Conservation (phyloP, 2,888 invertebrate species). For the Microplitis deprimator region DNA sequence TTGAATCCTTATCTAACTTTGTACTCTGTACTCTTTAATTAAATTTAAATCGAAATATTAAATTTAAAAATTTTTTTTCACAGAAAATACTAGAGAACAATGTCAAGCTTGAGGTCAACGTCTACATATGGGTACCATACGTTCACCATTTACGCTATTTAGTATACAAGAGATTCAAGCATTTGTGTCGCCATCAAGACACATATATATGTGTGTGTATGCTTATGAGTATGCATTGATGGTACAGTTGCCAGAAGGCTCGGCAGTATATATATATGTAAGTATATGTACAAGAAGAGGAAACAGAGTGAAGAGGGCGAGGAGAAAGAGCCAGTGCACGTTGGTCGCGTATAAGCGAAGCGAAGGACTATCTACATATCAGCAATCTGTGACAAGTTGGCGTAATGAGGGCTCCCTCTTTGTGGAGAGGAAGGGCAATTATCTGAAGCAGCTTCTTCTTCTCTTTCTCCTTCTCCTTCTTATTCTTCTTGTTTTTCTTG, state of each 20-base stretch:
- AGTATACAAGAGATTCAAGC: neutral
- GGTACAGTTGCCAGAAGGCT: slow-evolving; percentile 11
- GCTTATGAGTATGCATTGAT: neutral
- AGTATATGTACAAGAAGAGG: neutral
- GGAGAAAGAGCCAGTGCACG: slow-evolving; percentile 24
- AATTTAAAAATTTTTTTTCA: no score
- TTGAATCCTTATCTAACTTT: neutral
- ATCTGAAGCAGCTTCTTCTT: slow-evolving; percentile 56
- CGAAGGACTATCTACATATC: slow-evolving; percentile 61
- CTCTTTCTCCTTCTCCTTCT: neutral
- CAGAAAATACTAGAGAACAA: neutral
- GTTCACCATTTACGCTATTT: slow-evolving; percentile 10
- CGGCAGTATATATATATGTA: no score
- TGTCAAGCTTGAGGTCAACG: neutral
- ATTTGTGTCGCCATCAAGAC: slow-evolving; percentile 13
- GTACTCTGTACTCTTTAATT: neutral
- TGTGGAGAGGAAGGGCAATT: slow-evolving; percentile 59
- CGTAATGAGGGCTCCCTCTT: slow-evolving; percentile 64
- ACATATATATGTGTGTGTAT: neutral
- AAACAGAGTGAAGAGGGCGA: slow-evolving; percentile 8
- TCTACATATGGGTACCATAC: slow-evolving; percentile 19
- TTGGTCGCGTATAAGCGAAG: slow-evolving; percentile 43
- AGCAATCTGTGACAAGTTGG: slow-evolving; percentile 66
- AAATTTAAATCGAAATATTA: neutral
- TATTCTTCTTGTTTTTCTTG: no score